Percentiles rank a stretch among this genome's conserved stretches.
Conservation (phyloP, 2,888 invertebrate species). For the Oithona nana region DNA sequence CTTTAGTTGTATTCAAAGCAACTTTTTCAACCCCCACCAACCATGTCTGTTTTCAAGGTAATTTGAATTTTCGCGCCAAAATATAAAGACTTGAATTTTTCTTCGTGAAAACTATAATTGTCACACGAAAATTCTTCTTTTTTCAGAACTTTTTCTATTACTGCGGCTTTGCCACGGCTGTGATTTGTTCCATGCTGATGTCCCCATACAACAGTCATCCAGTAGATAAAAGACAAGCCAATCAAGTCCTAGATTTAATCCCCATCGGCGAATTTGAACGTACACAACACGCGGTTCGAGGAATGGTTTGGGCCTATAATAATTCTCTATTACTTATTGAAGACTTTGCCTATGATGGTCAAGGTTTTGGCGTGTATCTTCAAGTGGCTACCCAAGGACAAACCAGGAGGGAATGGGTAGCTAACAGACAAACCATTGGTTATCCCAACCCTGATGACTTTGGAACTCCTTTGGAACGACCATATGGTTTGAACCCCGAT, state of each 20-base stretch:
- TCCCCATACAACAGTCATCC: neutral
- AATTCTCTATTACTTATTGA: neutral
- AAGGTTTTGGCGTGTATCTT: slow-evolving; percentile 6
- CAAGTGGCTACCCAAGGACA: slow-evolving; percentile 1
- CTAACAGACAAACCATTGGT: neutral
- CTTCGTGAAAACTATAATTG: neutral
- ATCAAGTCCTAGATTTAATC: neutral
- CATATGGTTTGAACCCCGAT: neutral
- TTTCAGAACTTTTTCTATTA: neutral
- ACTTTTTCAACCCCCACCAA: neutral
- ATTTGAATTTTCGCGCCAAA: no score
- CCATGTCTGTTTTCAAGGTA: neutral
- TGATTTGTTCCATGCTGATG: neutral
- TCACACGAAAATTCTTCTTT: neutral
- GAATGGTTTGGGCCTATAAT: neutral
- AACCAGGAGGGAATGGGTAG: neutral
- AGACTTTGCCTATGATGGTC: neutral
- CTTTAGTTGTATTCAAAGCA: neutral
- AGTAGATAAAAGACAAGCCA: neutral
- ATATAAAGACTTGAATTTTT: no score
- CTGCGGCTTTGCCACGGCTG: neutral
- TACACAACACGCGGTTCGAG: neutral
- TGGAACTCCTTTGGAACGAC: neutral
- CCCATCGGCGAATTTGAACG: neutral
- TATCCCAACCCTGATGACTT: neutral